phyloP scores from a whole-genome alignment of 2,797 vertebrate species.

The Lepus townsendii region DNA sequence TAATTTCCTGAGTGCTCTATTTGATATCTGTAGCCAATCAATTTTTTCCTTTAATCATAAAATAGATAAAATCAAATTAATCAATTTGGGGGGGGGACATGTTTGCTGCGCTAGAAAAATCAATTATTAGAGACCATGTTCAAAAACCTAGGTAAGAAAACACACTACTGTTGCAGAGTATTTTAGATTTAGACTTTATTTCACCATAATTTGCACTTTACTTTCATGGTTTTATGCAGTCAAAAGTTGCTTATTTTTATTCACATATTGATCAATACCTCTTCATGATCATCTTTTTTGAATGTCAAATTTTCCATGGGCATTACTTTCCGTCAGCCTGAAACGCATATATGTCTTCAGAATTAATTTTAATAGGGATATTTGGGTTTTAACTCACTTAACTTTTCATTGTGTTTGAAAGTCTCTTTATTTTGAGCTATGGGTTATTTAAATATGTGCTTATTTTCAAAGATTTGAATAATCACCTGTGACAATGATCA shows the following conservation, averaged over 20 bases:
- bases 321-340: not conserved
- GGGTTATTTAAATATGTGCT: too few relatives aligned
- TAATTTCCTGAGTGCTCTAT: not conserved
- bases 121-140: not conserved
- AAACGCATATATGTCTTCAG: not conserved
- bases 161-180: not conserved
- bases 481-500: too few relatives aligned
- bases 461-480: too few relatives aligned
- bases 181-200: not conserved
- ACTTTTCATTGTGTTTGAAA: constrained; percentile 28
- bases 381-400: not conserved
- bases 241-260: not conserved
- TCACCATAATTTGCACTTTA: not conserved
- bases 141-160: not conserved
- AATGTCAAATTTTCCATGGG: not conserved
- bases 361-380: not conserved
- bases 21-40: not conserved
- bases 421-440: not conserved
- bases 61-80: constrained; percentile 4
- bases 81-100: not conserved
- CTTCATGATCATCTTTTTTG: not conserved
- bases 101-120: not conserved
- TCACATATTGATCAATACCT: not conserved
- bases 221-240: not conserved
- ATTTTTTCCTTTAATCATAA: not conserved